Conservation (phyloP, 2,888 invertebrate species). For the Platycheirus albimanus region DNA sequence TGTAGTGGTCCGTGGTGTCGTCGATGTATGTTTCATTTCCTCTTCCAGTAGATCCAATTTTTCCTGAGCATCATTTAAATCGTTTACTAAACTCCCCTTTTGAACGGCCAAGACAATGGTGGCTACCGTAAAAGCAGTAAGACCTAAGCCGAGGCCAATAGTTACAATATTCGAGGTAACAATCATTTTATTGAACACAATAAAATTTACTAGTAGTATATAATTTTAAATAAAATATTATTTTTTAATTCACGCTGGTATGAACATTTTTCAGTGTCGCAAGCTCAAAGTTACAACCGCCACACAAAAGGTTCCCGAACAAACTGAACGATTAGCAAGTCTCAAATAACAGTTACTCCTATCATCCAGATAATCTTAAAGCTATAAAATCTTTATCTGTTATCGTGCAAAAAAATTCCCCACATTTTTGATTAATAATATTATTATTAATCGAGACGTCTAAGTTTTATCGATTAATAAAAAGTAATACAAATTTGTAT, state of each 20-base stretch:
- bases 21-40: slow-evolving; percentile 70
- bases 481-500: slow-evolving; percentile 11
- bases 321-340: slow-evolving; percentile 45
- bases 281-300: slow-evolving; percentile 5
- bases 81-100: slow-evolving; percentile 78
- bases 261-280: no score
- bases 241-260: no score
- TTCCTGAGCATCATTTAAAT: slow-evolving; percentile 77
- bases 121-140: slow-evolving; percentile 83
- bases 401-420: slow-evolving; percentile 8
- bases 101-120: slow-evolving; percentile 84
- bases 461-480: slow-evolving; percentile 14
- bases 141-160: slow-evolving; percentile 78
- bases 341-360: not conserved
- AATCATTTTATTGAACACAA: slow-evolving; percentile 76
- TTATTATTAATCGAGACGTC: slow-evolving; percentile 31
- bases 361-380: slow-evolving; percentile 21
- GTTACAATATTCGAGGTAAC: slow-evolving; percentile 78
- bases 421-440: slow-evolving; percentile 27
- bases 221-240: no score
- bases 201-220: no score
- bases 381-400: slow-evolving; percentile 34
- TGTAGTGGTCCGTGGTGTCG: slow-evolving; percentile 66
- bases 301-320: not conserved
- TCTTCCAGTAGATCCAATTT: slow-evolving; percentile 78